Evolutionary conservation across 2,888 invertebrate genomes (phyloP).

Genomic region (Malacosoma neustria): DNA sequence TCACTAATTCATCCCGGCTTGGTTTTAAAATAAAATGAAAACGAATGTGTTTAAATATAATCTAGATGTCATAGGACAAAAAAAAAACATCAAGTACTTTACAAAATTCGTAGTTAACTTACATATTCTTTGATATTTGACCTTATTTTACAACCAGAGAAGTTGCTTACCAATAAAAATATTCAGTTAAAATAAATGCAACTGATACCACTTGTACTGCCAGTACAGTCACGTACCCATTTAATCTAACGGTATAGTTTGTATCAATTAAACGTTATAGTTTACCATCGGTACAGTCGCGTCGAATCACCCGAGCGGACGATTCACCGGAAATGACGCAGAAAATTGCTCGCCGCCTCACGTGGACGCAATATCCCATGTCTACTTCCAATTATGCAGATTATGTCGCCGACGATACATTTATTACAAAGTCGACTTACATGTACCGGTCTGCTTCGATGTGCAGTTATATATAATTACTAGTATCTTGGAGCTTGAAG

Average conservation of each 20-base stretch:
- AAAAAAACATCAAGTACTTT: no score
- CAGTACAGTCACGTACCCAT: not conserved
- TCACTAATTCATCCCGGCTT: no score
- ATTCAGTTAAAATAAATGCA: not conserved
- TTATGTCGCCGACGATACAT: constrained; percentile 53
- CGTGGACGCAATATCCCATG: constrained; percentile 70
- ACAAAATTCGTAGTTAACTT: no score
- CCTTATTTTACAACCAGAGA: no score
- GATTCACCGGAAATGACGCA: constrained; percentile 68
- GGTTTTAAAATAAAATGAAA: no score
- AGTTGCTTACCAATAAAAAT: no score
- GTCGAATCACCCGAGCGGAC: constrained; percentile 46
- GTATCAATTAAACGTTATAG: constrained; percentile 48
- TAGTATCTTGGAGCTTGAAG: no score
- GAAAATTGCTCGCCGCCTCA: constrained; percentile 68
- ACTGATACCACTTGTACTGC: no score
- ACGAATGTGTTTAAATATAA: no score
- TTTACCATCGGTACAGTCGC: constrained; percentile 32
- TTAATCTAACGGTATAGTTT: constrained; percentile 16
- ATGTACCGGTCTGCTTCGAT: constrained; percentile 18
- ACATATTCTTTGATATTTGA: no score
- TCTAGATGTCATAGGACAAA: no score
- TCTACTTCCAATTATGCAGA: constrained; percentile 71
- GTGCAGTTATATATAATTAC: no score
- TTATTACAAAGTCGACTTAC: constrained; percentile 34